Evolutionary conservation across 2,113 vertebrate genomes (phyloP).

Genomic region (Acanthisitta chloris): DNA sequence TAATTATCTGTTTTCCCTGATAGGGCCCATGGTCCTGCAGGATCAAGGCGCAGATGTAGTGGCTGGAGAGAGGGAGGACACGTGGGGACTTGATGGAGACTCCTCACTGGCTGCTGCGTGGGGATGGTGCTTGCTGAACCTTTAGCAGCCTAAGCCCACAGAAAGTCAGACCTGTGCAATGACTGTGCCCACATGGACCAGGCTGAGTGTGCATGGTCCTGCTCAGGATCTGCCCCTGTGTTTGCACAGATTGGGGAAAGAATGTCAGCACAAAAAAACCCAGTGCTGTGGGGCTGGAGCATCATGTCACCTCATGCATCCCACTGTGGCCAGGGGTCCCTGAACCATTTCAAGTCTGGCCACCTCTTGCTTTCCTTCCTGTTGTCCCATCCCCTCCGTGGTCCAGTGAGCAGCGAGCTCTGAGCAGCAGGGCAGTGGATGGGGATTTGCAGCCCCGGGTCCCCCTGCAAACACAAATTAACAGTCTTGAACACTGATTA

Average conservation of each 20-base stretch:
- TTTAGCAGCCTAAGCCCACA: too few relatives aligned
- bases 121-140: not conserved
- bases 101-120: fast-evolving
- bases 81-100: fast-evolving
- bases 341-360: fast-evolving
- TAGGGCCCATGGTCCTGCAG: not conserved
- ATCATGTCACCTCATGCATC: fast-evolving
- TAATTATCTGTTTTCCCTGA: not conserved
- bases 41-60: fast-evolving
- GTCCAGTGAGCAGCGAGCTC: not conserved
- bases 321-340: not conserved
- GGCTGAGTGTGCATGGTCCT: not conserved
- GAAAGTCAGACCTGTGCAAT: not conserved
- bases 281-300: not conserved
- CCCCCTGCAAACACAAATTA: not conserved
- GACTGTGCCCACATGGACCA: not conserved
- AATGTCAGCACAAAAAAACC: not conserved
- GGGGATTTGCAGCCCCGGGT: not conserved
- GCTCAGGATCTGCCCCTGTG: not conserved
- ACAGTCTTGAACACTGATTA: conserved; percentile 32
- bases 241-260: not conserved
- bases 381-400: fast-evolving
- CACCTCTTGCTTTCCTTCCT: not conserved
- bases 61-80: fast-evolving
- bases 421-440: fast-evolving